Percentiles rank a stretch among this genome's conserved stretches.
Conservation (phyloP, 2,888 invertebrate species). For the Lathronympha strigana region DNA sequence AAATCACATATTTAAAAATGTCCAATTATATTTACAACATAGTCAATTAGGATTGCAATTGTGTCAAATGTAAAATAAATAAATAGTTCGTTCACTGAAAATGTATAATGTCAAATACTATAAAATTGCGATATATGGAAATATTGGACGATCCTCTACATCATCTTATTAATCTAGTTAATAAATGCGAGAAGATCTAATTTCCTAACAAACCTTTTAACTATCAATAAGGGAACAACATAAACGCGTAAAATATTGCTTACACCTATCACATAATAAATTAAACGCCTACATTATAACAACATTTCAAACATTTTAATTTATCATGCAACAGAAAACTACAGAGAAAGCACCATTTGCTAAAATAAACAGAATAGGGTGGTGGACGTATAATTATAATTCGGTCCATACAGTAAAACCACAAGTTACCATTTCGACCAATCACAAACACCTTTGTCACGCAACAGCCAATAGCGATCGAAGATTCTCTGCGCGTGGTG, state of each 20-base stretch:
- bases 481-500: neutral
- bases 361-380: conserved; percentile 66
- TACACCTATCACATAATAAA: conserved; percentile 40
- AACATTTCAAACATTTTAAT: conserved; percentile 33
- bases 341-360: conserved; percentile 74
- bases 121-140: conserved; percentile 41
- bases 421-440: conserved; percentile 9
- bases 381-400: conserved; percentile 68
- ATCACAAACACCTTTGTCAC: neutral
- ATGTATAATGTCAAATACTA: conserved; percentile 32
- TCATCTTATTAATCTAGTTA: conserved; percentile 47
- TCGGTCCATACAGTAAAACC: conserved; percentile 55
- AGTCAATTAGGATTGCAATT: conserved; percentile 36
- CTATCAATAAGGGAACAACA: conserved; percentile 48
- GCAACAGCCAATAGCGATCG: neutral
- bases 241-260: conserved; percentile 61
- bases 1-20: conserved; percentile 68
- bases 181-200: conserved; percentile 62
- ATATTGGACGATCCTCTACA: conserved; percentile 20
- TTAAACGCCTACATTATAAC: conserved; percentile 19
- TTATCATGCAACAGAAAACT: conserved; percentile 47
- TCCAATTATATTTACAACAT: conserved; percentile 72
- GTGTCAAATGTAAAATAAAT: conserved; percentile 42
- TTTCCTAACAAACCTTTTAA: conserved; percentile 53
- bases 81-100: conserved; percentile 26